Evolutionary conservation across 1,140 invertebrate species (phyloP).

Genomic region (Leptinotarsa defecta): DNA sequence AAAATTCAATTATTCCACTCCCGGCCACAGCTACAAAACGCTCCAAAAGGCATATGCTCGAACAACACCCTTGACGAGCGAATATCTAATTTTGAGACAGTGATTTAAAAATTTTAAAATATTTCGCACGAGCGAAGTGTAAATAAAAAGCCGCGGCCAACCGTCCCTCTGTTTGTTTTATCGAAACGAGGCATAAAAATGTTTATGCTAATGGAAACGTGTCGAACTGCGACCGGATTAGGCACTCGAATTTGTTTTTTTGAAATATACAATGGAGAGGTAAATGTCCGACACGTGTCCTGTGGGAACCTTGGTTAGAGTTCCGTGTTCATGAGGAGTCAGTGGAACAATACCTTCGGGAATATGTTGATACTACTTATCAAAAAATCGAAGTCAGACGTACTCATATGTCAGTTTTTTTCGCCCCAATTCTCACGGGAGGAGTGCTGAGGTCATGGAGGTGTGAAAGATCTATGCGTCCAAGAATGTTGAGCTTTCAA

Average conservation of each 20-base stretch:
- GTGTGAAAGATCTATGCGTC: no score
- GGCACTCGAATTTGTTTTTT: conserved; percentile 4
- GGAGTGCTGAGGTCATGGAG: no score
- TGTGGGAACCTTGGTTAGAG: no score
- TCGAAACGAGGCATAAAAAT: neutral
- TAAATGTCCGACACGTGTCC: neutral
- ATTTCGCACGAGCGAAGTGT: neutral
- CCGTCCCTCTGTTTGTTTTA: neutral
- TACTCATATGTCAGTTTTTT: no score
- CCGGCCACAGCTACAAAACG: neutral
- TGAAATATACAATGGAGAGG: neutral
- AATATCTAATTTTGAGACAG: conserved; percentile 3
- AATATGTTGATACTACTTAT: no score
- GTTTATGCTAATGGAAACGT: neutral
- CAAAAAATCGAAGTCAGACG: no score
- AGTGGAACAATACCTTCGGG: no score
- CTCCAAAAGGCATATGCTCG: neutral
- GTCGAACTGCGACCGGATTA: neutral
- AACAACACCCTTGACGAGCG: neutral
- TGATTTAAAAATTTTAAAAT: neutral
- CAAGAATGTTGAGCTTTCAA: no score
- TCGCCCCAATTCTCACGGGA: no score
- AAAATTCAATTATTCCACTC: conserved; percentile 3
- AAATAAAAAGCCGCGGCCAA: neutral
- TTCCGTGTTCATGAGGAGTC: no score